A percentile compares a stretch with the other conserved stretches of the same genome.
Evolutionary conservation across 1,140 invertebrate species (phyloP).

Genomic region (Hylaeus anthracinus): DNA sequence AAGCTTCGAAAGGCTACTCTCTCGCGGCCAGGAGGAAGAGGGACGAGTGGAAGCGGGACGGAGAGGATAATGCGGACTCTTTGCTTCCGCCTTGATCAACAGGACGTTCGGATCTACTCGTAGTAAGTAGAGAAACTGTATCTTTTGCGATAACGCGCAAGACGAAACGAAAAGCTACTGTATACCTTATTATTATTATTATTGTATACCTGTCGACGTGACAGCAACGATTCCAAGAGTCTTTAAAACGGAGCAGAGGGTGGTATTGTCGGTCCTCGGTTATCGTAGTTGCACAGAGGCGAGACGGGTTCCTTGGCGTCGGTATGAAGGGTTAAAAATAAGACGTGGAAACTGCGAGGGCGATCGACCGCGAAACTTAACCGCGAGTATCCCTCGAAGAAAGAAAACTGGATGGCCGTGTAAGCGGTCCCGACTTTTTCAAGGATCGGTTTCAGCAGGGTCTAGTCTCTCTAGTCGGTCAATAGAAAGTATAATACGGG

Average conservation of each 20-base stretch:
- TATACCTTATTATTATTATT: too few species aligned
- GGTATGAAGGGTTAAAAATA: slow-evolving; percentile 29
- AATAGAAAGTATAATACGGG: slow-evolving; percentile 43
- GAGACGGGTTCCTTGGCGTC: slow-evolving; percentile 4
- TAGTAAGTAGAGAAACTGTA: slow-evolving; percentile 61
- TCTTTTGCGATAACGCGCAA: neutral
- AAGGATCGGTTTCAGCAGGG: slow-evolving; percentile 15
- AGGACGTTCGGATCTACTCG: slow-evolving; percentile 61
- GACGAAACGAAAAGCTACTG: too few species aligned
- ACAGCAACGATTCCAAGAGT: too few species aligned
- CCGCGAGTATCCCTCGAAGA: neutral
- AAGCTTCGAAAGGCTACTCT: slow-evolving; percentile 30
- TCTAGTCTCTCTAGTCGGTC: slow-evolving; percentile 33
- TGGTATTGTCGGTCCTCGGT: too few species aligned
- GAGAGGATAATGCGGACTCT: slow-evolving; percentile 67
- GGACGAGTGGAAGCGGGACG: neutral
- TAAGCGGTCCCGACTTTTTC: slow-evolving; percentile 8
- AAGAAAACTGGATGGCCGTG: neutral
- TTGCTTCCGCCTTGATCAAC: slow-evolving; percentile 66
- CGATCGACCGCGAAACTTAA: slow-evolving; percentile 25
- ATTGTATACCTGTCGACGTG: too few species aligned
- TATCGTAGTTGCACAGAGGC: neutral
- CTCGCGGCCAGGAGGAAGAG: slow-evolving; percentile 2
- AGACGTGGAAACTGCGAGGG: slow-evolving; percentile 5
- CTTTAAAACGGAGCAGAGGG: too few species aligned